Evolutionary conservation across 2,113 vertebrate genomes (phyloP).

Genomic region (Papio anubis): DNA sequence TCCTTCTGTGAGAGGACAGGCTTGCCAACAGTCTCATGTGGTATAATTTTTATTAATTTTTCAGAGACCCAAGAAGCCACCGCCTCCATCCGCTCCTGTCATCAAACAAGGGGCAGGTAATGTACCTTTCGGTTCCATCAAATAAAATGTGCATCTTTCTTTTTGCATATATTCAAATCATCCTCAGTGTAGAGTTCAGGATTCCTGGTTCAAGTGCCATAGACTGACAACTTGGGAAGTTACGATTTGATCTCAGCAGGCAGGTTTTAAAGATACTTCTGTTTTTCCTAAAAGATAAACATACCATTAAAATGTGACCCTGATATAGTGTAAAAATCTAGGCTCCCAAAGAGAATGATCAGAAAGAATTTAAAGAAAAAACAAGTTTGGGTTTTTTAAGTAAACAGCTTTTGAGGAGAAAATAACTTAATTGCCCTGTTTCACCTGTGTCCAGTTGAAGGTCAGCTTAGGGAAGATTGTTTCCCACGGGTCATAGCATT

Average conservation of each 20-base stretch:
- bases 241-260: background rate
- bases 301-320: conserved; percentile 27
- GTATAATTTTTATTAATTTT: conserved; percentile 76
- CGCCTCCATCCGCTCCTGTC: conserved; percentile 93
- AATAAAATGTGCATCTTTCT: background rate
- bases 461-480: background rate
- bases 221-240: background rate
- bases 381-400: background rate
- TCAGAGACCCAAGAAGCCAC: conserved; percentile 99
- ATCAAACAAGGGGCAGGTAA: conserved; percentile 94
- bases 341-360: conserved; percentile 1
- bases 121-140: conserved; percentile 24
- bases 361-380: conserved; percentile 28
- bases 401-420: background rate
- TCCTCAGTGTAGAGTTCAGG: background rate
- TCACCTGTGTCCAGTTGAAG: background rate
- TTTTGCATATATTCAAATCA: background rate
- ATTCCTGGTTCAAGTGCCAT: conserved; percentile 20
- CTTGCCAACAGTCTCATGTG: conserved; percentile 70
- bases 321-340: background rate
- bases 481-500: background rate
- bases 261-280: conserved; percentile 51
- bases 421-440: background rate
- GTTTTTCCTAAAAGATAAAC: conserved; percentile 11
- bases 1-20: conserved; percentile 26